phyloP scores from a whole-genome alignment of 2,888 invertebrate genomes.

The Agrochola lychnidis region DNA sequence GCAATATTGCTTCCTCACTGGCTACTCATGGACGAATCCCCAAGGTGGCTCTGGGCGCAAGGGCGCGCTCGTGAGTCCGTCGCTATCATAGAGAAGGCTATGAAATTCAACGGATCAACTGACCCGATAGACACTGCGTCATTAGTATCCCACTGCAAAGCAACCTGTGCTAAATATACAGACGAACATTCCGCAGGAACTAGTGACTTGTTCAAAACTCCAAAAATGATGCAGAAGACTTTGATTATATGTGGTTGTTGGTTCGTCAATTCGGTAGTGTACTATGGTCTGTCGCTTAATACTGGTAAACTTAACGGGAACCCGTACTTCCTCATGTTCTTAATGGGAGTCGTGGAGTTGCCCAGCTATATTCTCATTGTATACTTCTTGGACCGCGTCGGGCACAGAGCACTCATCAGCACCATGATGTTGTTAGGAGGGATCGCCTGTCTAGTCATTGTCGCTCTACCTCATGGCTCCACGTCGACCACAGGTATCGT shows the following conservation, averaged over 20 bases:
- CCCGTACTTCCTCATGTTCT: conserved; percentile 94
- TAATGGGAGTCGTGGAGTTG: conserved; percentile 95
- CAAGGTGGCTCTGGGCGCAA: conserved; percentile 96
- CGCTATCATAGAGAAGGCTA: conserved; percentile 93
- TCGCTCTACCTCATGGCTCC: conserved; percentile 92
- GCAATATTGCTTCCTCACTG: conserved; percentile 94
- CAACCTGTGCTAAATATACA: conserved; percentile 86
- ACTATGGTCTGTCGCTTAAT: conserved; percentile 95
- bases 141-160: conserved; percentile 92
- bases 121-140: conserved; percentile 92
- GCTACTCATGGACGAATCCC: conserved; percentile 97
- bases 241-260: conserved; percentile 95
- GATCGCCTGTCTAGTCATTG: conserved; percentile 93
- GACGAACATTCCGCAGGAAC: conserved; percentile 91
- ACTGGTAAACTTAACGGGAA: conserved; percentile 95
- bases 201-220: conserved; percentile 94
- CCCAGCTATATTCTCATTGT: conserved; percentile 95
- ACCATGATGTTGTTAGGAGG: conserved; percentile 95
- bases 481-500: conserved; percentile 92
- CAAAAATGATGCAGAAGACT: conserved; percentile 94
- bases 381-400: conserved; percentile 94
- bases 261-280: conserved; percentile 96
- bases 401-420: conserved; percentile 94
- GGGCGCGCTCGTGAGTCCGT: conserved; percentile 94
- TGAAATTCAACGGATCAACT: conserved; percentile 92